A percentile compares a stretch with the other conserved stretches of the same genome.
phyloP scores from a whole-genome alignment of 2,797 vertebrate genomes.

The Cichlasoma orientale region DNA sequence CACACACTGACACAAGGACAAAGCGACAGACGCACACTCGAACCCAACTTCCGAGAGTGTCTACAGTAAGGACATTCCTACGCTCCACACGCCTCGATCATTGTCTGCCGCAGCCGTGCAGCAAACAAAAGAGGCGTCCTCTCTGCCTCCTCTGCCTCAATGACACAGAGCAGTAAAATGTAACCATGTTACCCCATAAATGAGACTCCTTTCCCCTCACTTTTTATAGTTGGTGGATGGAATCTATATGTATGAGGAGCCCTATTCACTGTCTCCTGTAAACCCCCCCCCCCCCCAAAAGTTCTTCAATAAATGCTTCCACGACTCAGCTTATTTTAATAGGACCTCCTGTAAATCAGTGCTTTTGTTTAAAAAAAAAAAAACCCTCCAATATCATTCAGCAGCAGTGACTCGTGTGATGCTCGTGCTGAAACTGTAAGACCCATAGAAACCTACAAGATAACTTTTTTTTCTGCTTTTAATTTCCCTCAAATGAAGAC shows the following conservation, averaged over 20 bases:
- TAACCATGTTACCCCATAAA: slow-evolving; percentile 70
- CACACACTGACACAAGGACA: slow-evolving; percentile 76
- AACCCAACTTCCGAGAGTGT: slow-evolving; percentile 76
- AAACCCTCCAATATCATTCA: slow-evolving; percentile 50
- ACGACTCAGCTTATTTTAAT: slow-evolving; percentile 70
- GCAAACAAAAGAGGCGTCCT: slow-evolving; percentile 70
- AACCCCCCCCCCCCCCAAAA: slow-evolving; percentile 59
- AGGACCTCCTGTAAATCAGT: slow-evolving; percentile 65
- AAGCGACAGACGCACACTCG: slow-evolving; percentile 71
- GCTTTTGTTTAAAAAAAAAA: slow-evolving; percentile 68
- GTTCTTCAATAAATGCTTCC: slow-evolving; percentile 73
- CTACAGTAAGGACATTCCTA: slow-evolving; percentile 78
- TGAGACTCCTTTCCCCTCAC: slow-evolving; percentile 45
- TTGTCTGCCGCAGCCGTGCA: slow-evolving; percentile 63
- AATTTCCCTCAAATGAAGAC: slow-evolving; percentile 59
- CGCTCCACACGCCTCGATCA: slow-evolving; percentile 66
- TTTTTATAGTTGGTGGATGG: slow-evolving; percentile 72
- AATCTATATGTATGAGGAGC: slow-evolving; percentile 69
- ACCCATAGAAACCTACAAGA: slow-evolving; percentile 64
- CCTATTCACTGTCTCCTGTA: slow-evolving; percentile 71
- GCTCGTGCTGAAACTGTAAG: slow-evolving; percentile 55
- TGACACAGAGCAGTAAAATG: slow-evolving; percentile 72
- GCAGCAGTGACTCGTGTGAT: slow-evolving; percentile 44
- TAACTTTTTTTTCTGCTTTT: slow-evolving; percentile 52
- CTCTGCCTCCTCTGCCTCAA: slow-evolving; percentile 67